Base-by-base conservation (phyloP, 2,797 vertebrate genomes). In the Sebastes itinus region DNA sequence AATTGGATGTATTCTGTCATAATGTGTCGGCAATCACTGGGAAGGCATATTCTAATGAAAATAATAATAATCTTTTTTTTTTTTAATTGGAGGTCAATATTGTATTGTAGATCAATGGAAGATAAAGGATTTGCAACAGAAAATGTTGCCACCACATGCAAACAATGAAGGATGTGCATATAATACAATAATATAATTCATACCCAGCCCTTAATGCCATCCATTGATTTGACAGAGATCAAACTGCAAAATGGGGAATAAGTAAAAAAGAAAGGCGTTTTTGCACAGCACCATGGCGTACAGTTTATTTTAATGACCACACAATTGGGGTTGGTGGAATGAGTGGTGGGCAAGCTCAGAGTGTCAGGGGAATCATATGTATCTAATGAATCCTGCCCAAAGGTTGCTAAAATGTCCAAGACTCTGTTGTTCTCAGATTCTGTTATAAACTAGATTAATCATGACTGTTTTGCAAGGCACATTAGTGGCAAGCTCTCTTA, bases 401-500 rank as follows among this genome's bases (percentile, higher is more conserved):
- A 25, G 8, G 25, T 35, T 6, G 28, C 33, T 67, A 14, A 74
- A 75, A 25, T n/a, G 16, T 32, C 49, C 27, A 22, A 18, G 20
- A 22, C 58, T 33, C 20, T 2, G 22, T 75, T 33, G 4, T 38
- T 12, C 23, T 71, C 3, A 25, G 30, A 61, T 56, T 64, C 61
- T 42, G 4, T 70, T 18, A 5, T 42, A 42, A 2, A 42, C 38
- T 59, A 59, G 56, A 59, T 72, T 55, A 55, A 20, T 70, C 61
- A n/a, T 69, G 5, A 20, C 32, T 65, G 22, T 70, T 80, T 72
- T 64, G n/a, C 55, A 7, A 5, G n/a, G 68, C 7, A 72, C 38
- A 60, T 77, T 59, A 79, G 28, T 78, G 72, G 23, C 18, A 35
- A 42, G 35, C 60, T 83, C 16, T 69, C 30, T 33, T 35, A 27